Percentiles rank a stretch among this genome's conserved stretches.
Conservation (phyloP, 2,113 vertebrate genomes). For the Oreochromis tanganicae region DNA sequence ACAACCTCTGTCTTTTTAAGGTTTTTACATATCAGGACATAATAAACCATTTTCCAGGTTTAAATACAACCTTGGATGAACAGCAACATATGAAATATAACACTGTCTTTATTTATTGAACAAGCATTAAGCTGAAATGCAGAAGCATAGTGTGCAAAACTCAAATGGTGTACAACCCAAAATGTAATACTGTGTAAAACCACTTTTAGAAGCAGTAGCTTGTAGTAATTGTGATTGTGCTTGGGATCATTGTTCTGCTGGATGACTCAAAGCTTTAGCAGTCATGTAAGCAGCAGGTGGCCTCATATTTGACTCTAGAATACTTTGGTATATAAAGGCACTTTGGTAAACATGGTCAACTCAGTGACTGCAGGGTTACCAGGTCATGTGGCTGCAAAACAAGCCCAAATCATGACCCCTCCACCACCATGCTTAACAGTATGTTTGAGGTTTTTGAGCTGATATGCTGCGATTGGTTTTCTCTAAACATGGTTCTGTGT, state of each 20-base stretch:
- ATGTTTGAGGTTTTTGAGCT: not conserved
- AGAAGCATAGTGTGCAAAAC: not conserved
- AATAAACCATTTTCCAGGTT: not conserved
- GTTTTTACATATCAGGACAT: not conserved
- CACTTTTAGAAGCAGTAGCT: not conserved
- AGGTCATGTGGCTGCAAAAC: not conserved
- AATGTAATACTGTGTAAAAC: not conserved
- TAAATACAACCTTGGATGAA: not conserved
- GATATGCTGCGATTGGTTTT: not conserved
- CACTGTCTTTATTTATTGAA: not conserved
- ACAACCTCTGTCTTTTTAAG: too few relatives aligned
- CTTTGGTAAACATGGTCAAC: not conserved
- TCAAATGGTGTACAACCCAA: not conserved
- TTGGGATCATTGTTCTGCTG: not conserved
- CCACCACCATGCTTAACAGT: not conserved
- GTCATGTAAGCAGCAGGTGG: not conserved
- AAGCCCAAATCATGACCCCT: not conserved
- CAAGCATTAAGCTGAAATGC: not conserved
- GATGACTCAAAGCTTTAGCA: not conserved
- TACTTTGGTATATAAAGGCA: not conserved
- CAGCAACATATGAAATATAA: not conserved
- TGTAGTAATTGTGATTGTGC: not conserved
- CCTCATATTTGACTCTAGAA: not conserved
- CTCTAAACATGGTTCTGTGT: not conserved
- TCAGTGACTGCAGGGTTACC: not conserved